phyloP scores from a whole-genome alignment of 2,888 invertebrate species.

The Coronaproctus castanopsis region DNA sequence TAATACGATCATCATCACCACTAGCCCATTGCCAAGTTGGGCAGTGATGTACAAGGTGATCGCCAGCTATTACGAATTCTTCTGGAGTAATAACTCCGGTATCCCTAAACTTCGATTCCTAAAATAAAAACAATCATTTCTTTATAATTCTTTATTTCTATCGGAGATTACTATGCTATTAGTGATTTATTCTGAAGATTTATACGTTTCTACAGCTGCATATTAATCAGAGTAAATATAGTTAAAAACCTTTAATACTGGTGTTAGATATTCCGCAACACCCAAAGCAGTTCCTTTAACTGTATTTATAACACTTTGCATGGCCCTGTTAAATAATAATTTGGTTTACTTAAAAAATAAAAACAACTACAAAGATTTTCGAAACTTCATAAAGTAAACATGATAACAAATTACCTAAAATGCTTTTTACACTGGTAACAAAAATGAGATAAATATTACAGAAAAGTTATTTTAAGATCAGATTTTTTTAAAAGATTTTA shows the following conservation, averaged over 20 bases:
- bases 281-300: slow-evolving; percentile 89
- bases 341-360: slow-evolving; percentile 15
- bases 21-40: slow-evolving; percentile 98
- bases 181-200: background rate
- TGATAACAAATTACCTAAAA: too few species aligned
- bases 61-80: slow-evolving; percentile 96
- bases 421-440: too few species aligned
- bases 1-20: slow-evolving; percentile 74
- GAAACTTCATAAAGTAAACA: background rate
- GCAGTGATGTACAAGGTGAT: slow-evolving; percentile 95
- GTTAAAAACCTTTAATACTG: slow-evolving; percentile 66
- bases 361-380: background rate
- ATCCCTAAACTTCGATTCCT: slow-evolving; percentile 94
- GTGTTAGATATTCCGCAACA: slow-evolving; percentile 89
- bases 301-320: slow-evolving; percentile 90
- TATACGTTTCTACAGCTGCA: background rate
- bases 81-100: slow-evolving; percentile 97
- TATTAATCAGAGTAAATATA: background rate
- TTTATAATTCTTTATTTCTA: too few species aligned
- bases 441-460: too few species aligned
- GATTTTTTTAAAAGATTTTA: too few species aligned
- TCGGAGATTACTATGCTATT: background rate
- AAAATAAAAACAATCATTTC: too few species aligned
- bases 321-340: too few species aligned
- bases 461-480: too few species aligned